These are phyloP conservation scores for Eulemur coronatus DNA, from an alignment of 2,797 vertebrate species.

Conservation along the genomic window DNA sequence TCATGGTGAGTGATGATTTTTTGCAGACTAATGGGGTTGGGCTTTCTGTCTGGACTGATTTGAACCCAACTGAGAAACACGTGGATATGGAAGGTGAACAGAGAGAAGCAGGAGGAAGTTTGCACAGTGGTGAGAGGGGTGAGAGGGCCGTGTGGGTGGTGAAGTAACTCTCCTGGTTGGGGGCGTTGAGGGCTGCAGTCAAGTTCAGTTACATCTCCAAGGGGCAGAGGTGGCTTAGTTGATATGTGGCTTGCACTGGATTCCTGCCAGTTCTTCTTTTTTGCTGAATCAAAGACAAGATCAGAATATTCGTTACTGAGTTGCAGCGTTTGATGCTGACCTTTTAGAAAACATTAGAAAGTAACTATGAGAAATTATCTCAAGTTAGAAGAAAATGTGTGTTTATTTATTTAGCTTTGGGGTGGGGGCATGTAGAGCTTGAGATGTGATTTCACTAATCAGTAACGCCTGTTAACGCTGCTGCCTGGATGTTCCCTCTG, in stretches of 20 bases:
- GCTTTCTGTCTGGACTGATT: not conserved
- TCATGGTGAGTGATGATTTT: not conserved
- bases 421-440: not conserved
- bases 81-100: not conserved
- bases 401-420: not conserved
- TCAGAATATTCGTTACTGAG: not conserved
- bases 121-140: not conserved
- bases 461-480: rapidly evolving
- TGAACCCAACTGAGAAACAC: not conserved
- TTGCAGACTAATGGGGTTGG: no score
- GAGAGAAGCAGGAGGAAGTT: not conserved
- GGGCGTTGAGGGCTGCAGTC: not conserved
- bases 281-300: not conserved
- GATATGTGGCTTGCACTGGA: not conserved
- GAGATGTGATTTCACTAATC: not conserved
- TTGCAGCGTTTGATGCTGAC: not conserved
- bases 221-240: not conserved
- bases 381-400: not conserved
- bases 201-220: not conserved
- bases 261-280: not conserved
- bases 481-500: not conserved
- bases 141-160: not conserved
- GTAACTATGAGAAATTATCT: not conserved
- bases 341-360: not conserved
- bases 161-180: not conserved